Evolutionary conservation across 2,888 invertebrate genomes (phyloP).

Genomic region (Thymelicus acteon): DNA sequence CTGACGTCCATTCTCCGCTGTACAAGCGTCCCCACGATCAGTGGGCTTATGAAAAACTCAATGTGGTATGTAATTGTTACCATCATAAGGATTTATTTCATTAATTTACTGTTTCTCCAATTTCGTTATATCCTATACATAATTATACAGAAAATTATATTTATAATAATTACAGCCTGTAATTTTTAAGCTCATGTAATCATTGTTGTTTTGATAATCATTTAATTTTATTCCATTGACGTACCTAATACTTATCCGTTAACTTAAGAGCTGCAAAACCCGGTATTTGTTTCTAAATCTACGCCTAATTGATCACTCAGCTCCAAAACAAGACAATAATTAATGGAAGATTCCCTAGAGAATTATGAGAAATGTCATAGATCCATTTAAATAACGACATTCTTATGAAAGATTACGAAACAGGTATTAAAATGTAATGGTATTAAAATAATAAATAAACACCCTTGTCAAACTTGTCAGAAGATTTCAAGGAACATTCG

Average conservation of each 20-base stretch:
- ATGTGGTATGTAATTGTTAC: constrained; percentile 88
- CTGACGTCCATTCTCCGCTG: constrained; percentile 94
- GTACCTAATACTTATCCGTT: too few species aligned
- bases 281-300: background rate
- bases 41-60: constrained; percentile 94
- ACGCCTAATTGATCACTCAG: background rate
- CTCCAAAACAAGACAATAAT: background rate
- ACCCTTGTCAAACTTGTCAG: constrained; percentile 12
- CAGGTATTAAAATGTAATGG: background rate
- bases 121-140: too few species aligned
- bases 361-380: background rate
- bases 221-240: too few species aligned
- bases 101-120: too few species aligned
- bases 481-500: constrained; percentile 1
- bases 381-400: background rate
- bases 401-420: constrained; percentile 3
- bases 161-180: too few species aligned
- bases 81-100: too few species aligned
- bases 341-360: background rate
- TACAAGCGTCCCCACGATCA: constrained; percentile 94
- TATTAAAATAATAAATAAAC: constrained; percentile 9
- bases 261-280: too few species aligned
- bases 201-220: too few species aligned
- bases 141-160: too few species aligned
- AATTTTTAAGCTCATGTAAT: too few species aligned